These are phyloP conservation scores for Spicauda simplicius DNA, from an alignment of 2,888 invertebrate species.

Conservation along the genomic window DNA sequence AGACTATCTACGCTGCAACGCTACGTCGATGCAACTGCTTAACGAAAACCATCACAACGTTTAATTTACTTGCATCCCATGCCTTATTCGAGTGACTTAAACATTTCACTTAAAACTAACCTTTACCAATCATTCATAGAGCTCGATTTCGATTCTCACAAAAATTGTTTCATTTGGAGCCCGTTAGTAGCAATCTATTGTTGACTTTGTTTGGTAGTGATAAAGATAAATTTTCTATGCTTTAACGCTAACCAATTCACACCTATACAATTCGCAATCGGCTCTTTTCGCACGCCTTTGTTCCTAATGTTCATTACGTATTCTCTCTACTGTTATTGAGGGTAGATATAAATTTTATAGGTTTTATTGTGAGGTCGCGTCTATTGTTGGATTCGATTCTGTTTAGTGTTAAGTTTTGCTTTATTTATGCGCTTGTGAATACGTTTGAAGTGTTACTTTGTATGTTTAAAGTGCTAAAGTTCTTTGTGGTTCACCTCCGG, in stretches of 20 bases:
- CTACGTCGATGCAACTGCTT: constrained; percentile 53
- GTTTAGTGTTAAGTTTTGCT: constrained; percentile 50
- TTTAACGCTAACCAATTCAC: constrained; percentile 61
- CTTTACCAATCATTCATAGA: constrained; percentile 45
- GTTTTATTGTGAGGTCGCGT: constrained; percentile 65
- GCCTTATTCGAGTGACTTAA: constrained; percentile 68
- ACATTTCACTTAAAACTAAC: constrained; percentile 41
- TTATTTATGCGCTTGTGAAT: constrained; percentile 49
- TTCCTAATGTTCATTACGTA: constrained; percentile 81
- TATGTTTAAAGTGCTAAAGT: too few species aligned
- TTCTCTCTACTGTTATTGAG: constrained; percentile 76
- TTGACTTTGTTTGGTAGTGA: constrained; percentile 45
- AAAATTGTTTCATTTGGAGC: constrained; percentile 54
- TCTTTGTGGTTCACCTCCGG: too few species aligned
- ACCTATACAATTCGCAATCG: constrained; percentile 72
- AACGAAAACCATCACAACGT: constrained; percentile 71
- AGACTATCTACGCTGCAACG: constrained; percentile 39
- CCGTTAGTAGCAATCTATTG: constrained; percentile 44
- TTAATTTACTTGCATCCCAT: constrained; percentile 71
- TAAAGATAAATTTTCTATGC: constrained; percentile 50
- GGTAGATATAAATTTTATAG: constrained; percentile 76
- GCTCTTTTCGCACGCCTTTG: constrained; percentile 75
- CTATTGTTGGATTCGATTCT: constrained; percentile 66
- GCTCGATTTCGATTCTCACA: constrained; percentile 45
- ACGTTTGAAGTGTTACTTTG: too few species aligned